phyloP scores from a whole-genome alignment of 2,113 vertebrate species.

The Leptobrachium ailaonicum region DNA sequence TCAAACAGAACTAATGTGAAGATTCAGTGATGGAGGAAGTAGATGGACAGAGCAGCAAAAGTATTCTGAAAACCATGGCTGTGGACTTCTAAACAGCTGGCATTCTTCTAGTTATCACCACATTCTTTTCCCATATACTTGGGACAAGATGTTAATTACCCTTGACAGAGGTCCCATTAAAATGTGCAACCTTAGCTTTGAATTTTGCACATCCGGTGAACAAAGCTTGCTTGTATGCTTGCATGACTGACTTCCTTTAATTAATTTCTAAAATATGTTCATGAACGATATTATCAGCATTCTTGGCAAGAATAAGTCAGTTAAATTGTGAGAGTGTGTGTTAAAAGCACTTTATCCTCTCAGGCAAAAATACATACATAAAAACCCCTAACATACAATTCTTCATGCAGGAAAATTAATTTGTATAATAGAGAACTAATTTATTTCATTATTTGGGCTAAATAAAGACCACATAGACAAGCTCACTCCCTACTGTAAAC shows the following conservation, averaged over 20 bases:
- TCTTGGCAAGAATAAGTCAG: too few species aligned
- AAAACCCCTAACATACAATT: too few species aligned
- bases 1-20: not conserved
- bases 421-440: too few species aligned
- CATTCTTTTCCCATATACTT: slow-evolving; percentile 6
- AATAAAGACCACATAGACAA: too few species aligned
- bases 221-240: slow-evolving; percentile 10
- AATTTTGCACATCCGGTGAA: slow-evolving; percentile 15
- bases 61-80: not conserved
- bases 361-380: too few species aligned
- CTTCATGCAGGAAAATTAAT: too few species aligned
- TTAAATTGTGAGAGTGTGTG: too few species aligned
- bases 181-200: slow-evolving; percentile 11
- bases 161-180: slow-evolving; percentile 35
- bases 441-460: too few species aligned
- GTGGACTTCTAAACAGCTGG: slow-evolving; percentile 9
- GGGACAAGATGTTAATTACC: slow-evolving; percentile 14
- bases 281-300: too few species aligned
- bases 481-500: too few species aligned
- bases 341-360: too few species aligned
- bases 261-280: not conserved
- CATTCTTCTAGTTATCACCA: not conserved
- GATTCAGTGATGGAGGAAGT: not conserved
- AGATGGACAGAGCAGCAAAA: slow-evolving; percentile 2
- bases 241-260: not conserved